Percentiles rank a stretch among this genome's conserved stretches.
phyloP scores from a whole-genome alignment of 2,113 vertebrate genomes.

The Speoplatyrhinus poulsoni region DNA sequence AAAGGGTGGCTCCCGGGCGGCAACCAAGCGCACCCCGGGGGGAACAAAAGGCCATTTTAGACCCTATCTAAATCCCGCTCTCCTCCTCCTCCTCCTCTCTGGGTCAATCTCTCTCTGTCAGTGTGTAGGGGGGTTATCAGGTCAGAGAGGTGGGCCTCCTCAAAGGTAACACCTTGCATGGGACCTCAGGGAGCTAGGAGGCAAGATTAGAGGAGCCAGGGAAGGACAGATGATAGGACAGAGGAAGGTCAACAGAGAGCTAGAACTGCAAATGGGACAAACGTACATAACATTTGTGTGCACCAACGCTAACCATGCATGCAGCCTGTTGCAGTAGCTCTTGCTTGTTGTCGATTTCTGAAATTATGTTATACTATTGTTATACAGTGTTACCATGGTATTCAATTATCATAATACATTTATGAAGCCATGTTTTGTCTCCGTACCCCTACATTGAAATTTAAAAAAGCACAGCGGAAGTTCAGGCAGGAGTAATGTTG shows the following conservation, averaged over 20 bases:
- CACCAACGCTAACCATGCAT: too few species aligned
- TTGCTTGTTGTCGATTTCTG: too few species aligned
- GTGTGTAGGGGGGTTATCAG: conserved; percentile 79
- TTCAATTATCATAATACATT: too few species aligned
- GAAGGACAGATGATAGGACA: background rate
- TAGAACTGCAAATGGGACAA: background rate
- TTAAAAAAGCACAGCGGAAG: too few species aligned
- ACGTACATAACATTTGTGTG: background rate
- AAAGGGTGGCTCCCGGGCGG: conserved; percentile 82
- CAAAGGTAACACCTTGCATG: conserved; percentile 44
- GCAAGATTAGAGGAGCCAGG: background rate
- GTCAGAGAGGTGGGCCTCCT: conserved; percentile 41
- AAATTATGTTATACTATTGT: too few species aligned
- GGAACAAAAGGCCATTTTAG: conserved; percentile 85
- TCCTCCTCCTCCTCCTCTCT: conserved; percentile 31
- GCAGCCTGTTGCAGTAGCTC: too few species aligned
- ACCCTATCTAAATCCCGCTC: conserved; percentile 53
- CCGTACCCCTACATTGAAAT: too few species aligned
- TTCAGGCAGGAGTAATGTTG: too few species aligned
- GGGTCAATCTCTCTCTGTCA: conserved; percentile 12
- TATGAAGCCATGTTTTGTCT: too few species aligned
- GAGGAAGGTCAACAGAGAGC: background rate
- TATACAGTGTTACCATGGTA: too few species aligned
- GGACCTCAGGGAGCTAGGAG: conserved; percentile 23
- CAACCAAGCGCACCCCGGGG: conserved; percentile 81